Evolutionary conservation across 1,140 invertebrate genomes (phyloP), one percentile per base, ranked within the genome.

Genomic region (Oncopodura yosiiana): DNA sequence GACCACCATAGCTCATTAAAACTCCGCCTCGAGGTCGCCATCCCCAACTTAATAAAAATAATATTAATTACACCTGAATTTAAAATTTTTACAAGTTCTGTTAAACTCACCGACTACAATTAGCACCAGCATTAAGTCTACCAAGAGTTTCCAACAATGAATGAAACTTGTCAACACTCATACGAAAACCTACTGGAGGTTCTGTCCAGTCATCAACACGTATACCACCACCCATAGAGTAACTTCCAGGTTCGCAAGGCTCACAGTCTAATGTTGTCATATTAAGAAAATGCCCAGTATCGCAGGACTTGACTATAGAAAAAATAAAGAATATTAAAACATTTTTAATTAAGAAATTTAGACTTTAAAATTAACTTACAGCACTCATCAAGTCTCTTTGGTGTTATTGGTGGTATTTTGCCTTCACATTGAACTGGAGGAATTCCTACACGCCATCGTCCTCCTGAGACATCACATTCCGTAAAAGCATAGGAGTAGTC

Each of bases 401-500:
- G 72, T 23, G 72, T 67, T 41, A 68, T 70, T 3, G 73, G 70
- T 6, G 69, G 62, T 16, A 66, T 69, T 5, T 68, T 69, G 11
- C 62, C 49, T 62, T 76, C 77, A 27, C 60, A 66, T 6, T 67
- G 62, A 4, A 70, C 66, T 14, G 63, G 63, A 0, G 77, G 77
- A 14, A 78, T 74, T 19, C 73, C 71, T 3, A 78, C 77, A 55
- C 75, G 65, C 76, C 76, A 78, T 44, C 76, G 58, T 1, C 74
- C 74, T 11, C 74, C 73, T 41, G 67, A 50, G 36, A 63, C 62
- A 63, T 78, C 76, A 69, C 77, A 78, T 60, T 76, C 75, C 19
- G 77, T 78, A 61, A 78, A 77, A 50, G 75, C 74, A 65, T 73
- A 78, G 58, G 75, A 73, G 59, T 71, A 77, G 59, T 77, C 75